A percentile compares a stretch with the other conserved stretches of the same genome.
Evolutionary conservation across 2,888 invertebrate genomes (phyloP).

Genomic region (Hirtodrosophila histrioides): DNA sequence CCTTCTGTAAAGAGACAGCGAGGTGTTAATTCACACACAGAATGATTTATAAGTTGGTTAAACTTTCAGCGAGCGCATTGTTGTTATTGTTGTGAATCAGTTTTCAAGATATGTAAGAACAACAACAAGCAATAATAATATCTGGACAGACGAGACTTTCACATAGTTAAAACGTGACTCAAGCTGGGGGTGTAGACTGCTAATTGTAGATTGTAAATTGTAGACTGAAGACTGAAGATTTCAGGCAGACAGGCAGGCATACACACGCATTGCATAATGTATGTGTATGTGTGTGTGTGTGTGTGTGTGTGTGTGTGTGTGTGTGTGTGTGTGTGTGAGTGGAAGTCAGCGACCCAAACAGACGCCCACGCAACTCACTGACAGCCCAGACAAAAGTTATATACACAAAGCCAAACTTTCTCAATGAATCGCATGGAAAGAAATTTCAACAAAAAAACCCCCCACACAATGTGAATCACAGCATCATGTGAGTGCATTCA

Average conservation of each 20-base stretch:
- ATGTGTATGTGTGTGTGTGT: conserved; percentile 11
- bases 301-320: conserved; percentile 19
- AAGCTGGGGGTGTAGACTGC: conserved; percentile 17
- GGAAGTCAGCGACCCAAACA: conserved; percentile 63
- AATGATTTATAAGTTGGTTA: conserved; percentile 11
- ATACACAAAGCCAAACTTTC: conserved; percentile 57
- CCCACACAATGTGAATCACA: conserved; percentile 15
- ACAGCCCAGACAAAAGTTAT: conserved; percentile 41
- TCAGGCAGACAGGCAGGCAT: conserved; percentile 20
- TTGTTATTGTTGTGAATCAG: conserved; percentile 11
- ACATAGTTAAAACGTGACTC: conserved; percentile 35
- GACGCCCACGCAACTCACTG: conserved; percentile 50
- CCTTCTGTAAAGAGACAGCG: no score
- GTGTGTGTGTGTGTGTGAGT: conserved; percentile 21
- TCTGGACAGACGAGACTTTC: conserved; percentile 37
- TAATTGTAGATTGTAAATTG: neutral
- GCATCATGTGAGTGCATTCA: conserved; percentile 23
- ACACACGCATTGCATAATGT: conserved; percentile 57
- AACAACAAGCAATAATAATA: conserved; percentile 11
- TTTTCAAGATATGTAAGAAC: neutral
- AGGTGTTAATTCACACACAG: no score
- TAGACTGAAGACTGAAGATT: conserved; percentile 13
- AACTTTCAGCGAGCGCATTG: conserved; percentile 8
- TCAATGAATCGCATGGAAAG: conserved; percentile 56
- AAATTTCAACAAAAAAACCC: conserved; percentile 4